Conservation (phyloP, 2,113 vertebrate species). For the Oreochromis tanganicae region DNA sequence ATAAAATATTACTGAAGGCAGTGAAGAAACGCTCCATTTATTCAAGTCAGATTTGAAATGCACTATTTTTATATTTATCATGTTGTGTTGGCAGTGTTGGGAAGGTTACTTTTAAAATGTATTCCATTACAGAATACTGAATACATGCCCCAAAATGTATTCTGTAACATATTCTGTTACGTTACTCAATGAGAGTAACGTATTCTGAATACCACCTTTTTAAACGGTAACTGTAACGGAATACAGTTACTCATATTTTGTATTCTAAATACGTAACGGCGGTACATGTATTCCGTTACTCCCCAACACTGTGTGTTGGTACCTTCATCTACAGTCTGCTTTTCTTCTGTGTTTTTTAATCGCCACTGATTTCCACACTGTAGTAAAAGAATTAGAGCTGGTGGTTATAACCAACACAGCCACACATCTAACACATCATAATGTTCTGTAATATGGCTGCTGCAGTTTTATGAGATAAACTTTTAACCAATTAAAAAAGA, state of each 20-base stretch:
- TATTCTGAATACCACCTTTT: too few species aligned
- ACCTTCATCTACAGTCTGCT: background rate
- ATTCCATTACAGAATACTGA: too few species aligned
- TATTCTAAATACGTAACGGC: too few species aligned
- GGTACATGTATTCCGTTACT: too few species aligned
- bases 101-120: too few species aligned
- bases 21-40: background rate
- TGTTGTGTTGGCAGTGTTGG: background rate
- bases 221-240: too few species aligned
- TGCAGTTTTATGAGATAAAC: background rate
- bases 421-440: background rate
- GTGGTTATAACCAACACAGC: background rate
- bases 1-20: background rate
- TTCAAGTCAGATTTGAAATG: background rate
- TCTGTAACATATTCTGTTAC: too few species aligned
- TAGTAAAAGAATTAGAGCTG: background rate
- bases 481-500: background rate
- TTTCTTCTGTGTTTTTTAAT: background rate
- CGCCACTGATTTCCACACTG: rapidly evolving
- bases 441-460: background rate
- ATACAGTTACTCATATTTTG: too few species aligned
- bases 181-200: too few species aligned
- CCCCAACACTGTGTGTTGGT: too few species aligned
- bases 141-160: too few species aligned
- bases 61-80: background rate